Evolutionary conservation across 2,888 invertebrate species (phyloP), one percentile per base, ranked within the genome.

Genomic region (Leptinotarsa juncta): DNA sequence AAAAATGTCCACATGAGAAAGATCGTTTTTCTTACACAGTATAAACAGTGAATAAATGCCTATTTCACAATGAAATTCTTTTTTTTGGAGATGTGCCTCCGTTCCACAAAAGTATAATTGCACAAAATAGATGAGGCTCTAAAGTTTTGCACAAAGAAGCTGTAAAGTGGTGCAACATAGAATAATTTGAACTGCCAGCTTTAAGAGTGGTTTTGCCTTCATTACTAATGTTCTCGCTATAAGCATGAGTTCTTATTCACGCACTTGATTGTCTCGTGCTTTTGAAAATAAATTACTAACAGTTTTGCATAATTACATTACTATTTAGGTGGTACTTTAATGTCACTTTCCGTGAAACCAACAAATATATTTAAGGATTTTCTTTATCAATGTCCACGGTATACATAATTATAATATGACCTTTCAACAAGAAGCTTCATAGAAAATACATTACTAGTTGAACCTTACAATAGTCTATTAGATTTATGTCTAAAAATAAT

Each of bases 201-300:
- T 74, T 72, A 70, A 71, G 74, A 76, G 77, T 73, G 79, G 73
- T 74, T 79, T 78, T 80, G 78, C 76, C 76, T 78, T 77, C 76
- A 77, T 70, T 78, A 77, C 75, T 78, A 77, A 82, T 81, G 82
- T 80, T 79, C 77, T 79, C 77, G 70, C 75, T 81, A 82, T 81
- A 85, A 84, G 84, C 85, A 86, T 84, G 83, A 84, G 76, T 83
- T 80, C 80, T 65, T 65, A 79, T 82, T 84, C 84, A 84, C 84
- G 87, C 87, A 87, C 86, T 85, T 88, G 87, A 88, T 88, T 88
- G 87, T 88, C 87, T 84, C 83, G 86, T 87, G 86, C 78, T 72
- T 77, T 80, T 78, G 79, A 81, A 82, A 82, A 81, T 73, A 81
- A 81, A 81, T 82, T 82, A 79, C 65, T 74, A 72, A 74, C 77